Conservation (phyloP, 2,797 vertebrate species). For the Malurus splendens region DNA sequence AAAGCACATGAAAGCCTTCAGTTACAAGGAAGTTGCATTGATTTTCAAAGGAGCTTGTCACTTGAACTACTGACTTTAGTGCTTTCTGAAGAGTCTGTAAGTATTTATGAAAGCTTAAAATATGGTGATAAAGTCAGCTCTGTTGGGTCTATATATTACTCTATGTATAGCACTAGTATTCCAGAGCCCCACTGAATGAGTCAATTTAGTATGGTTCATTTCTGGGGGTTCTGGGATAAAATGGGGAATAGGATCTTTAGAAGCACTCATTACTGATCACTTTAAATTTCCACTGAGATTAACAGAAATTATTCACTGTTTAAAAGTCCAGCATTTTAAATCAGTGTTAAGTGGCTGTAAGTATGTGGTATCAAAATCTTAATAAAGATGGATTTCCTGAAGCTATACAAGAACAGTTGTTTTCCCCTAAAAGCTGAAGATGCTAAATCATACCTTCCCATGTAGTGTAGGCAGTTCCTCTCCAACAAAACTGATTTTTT, state of each 20-base stretch:
- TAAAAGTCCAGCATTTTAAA: neutral
- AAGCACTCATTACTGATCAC: neutral
- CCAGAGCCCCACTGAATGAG: neutral
- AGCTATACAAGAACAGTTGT: neutral
- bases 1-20: neutral
- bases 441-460: slow-evolving; percentile 19
- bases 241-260: neutral
- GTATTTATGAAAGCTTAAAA: neutral
- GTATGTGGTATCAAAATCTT: neutral
- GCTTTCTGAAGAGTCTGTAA: neutral
- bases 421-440: neutral
- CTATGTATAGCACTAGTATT: neutral
- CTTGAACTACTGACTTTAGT: neutral
- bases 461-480: slow-evolving; percentile 25
- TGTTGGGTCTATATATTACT: neutral
- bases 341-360: neutral
- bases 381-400: neutral
- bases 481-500: neutral
- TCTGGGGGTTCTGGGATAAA: neutral
- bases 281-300: neutral
- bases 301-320: neutral
- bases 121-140: neutral
- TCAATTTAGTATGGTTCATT: neutral
- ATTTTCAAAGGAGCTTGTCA: neutral
- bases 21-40: neutral